Evolutionary conservation across 2,113 vertebrate species (phyloP).

Genomic region (Thalassarche chlororhynchos): DNA sequence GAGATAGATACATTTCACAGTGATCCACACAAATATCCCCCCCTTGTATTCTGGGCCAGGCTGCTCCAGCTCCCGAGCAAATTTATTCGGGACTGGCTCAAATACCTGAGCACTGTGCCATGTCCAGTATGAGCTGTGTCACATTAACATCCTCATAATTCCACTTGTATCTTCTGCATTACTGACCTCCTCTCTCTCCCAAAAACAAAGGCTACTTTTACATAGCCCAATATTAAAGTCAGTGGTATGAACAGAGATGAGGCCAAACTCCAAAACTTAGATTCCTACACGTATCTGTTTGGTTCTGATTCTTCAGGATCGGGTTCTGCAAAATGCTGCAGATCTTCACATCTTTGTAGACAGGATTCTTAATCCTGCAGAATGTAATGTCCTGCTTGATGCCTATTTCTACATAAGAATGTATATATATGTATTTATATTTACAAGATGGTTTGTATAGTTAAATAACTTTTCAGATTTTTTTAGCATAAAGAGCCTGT

Average conservation of each 20-base stretch:
- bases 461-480: background rate
- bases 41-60: background rate
- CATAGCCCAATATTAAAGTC: background rate
- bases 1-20: background rate
- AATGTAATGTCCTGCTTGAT: background rate
- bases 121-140: background rate
- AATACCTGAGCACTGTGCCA: background rate
- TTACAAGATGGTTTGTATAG: background rate
- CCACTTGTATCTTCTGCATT: background rate
- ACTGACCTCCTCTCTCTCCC: background rate
- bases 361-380: background rate
- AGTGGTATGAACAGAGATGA: background rate
- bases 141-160: background rate
- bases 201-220: background rate
- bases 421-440: background rate
- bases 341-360: background rate
- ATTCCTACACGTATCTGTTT: background rate
- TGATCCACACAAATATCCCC: background rate
- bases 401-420: background rate
- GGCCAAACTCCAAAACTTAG: background rate
- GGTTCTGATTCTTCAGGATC: background rate
- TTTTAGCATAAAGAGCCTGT: background rate
- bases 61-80: background rate
- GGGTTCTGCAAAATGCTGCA: background rate
- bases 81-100: background rate